A percentile compares a stretch with the other conserved stretches of the same genome.
Conservation (phyloP, 2,888 invertebrate species). For the Xanthia togata region DNA sequence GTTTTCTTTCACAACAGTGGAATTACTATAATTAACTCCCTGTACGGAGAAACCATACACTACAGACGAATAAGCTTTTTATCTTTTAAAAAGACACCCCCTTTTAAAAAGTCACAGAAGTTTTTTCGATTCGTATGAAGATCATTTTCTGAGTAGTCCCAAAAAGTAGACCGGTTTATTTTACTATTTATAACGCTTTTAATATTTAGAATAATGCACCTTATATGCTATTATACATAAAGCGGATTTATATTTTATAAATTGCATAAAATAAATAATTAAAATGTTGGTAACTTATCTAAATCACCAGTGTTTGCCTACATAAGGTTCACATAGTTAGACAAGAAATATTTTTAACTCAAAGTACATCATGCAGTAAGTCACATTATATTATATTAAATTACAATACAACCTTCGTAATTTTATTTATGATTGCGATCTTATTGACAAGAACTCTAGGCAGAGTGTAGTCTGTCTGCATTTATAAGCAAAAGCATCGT, state of each 20-base stretch:
- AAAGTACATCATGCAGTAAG: not conserved
- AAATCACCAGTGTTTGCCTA: not conserved
- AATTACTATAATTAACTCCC: not conserved
- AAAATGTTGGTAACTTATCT: not conserved
- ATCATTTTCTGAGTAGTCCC: not conserved
- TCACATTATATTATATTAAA: not conserved
- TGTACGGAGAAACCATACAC: not conserved
- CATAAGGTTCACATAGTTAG: not conserved
- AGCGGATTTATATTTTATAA: not conserved
- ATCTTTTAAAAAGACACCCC: too few relatives aligned
- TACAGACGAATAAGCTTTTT: not conserved
- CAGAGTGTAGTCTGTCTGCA: not conserved
- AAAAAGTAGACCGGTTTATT: slow-evolving; percentile 4
- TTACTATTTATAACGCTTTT: not conserved
- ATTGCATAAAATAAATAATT: slow-evolving; percentile 32
- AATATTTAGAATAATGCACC: not conserved
- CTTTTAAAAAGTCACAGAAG: not conserved
- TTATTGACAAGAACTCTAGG: not conserved
- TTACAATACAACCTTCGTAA: slow-evolving; percentile 17
- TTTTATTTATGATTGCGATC: not conserved
- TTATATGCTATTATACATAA: not conserved
- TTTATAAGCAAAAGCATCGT: slow-evolving; percentile 41
- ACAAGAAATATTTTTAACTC: not conserved
- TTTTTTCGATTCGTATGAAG: too few relatives aligned
- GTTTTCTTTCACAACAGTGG: too few relatives aligned